Conservation (phyloP, 2,113 vertebrate genomes). For the Brienomyrus brachyistius region DNA sequence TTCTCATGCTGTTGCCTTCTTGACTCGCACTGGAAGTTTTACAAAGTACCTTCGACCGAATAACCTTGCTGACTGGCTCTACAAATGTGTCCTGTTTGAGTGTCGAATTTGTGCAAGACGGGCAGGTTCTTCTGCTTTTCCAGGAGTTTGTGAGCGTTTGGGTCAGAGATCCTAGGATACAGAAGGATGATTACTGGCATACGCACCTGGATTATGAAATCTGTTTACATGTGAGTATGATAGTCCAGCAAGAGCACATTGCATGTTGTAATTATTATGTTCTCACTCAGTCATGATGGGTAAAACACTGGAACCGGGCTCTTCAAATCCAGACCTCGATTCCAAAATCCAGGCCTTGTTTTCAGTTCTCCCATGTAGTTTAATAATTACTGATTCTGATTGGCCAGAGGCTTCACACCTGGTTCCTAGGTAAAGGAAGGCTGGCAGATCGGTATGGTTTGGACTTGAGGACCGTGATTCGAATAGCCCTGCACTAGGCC, state of each 20-base stretch:
- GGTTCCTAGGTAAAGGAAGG: not conserved
- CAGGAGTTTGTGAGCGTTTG: constrained; percentile 85
- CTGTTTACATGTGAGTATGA: constrained; percentile 75
- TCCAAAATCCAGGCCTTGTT: not conserved
- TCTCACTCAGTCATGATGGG: not conserved
- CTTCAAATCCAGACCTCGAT: not conserved
- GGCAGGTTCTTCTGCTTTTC: constrained; percentile 34
- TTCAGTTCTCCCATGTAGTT: not conserved
- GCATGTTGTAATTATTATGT: not conserved
- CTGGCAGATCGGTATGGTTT: not conserved
- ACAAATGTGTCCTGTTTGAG: not conserved
- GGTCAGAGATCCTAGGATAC: constrained; percentile 73
- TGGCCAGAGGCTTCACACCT: not conserved
- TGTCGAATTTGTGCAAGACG: not conserved
- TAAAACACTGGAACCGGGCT: not conserved
- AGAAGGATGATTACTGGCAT: constrained; percentile 80
- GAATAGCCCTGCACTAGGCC: not conserved
- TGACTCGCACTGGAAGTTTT: not conserved
- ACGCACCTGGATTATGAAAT: constrained; percentile 85
- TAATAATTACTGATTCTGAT: not conserved
- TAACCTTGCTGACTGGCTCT: not conserved
- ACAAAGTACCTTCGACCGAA: not conserved
- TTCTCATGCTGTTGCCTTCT: not conserved
- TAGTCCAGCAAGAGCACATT: not conserved
- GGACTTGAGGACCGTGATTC: not conserved